phyloP scores from a whole-genome alignment of 1,140 invertebrate genomes.

The Uloborus diversus region DNA sequence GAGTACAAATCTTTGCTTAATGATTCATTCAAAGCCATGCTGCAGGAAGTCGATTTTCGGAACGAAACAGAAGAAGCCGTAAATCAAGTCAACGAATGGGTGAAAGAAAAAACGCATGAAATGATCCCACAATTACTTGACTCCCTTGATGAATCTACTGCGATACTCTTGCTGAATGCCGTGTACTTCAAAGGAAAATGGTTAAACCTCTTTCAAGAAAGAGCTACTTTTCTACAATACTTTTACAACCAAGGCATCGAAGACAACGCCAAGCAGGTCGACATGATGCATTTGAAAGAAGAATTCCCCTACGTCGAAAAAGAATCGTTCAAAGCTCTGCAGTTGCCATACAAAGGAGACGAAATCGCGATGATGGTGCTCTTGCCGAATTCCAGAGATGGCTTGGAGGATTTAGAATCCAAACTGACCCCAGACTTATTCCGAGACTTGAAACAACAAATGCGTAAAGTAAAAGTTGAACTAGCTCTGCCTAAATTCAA shows the following conservation, averaged over 20 bases:
- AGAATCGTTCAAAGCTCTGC: conserved; percentile 72
- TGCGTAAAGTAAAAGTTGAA: conserved; percentile 66
- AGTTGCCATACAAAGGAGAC: conserved; percentile 75
- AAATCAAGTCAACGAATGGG: conserved; percentile 75
- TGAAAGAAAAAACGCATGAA: conserved; percentile 71
- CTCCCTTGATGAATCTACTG: conserved; percentile 66
- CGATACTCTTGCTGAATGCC: conserved; percentile 78
- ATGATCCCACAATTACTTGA: conserved; percentile 74
- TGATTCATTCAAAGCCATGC: not conserved
- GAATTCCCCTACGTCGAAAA: conserved; percentile 71
- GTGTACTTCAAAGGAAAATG: conserved; percentile 63
- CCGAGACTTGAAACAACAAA: not conserved
- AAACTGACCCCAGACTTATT: not conserved
- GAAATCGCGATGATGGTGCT: conserved; percentile 63
- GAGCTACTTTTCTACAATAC: conserved; percentile 15
- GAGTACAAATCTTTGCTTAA: not conserved
- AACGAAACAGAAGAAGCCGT: conserved; percentile 63
- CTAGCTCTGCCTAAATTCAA: conserved; percentile 81
- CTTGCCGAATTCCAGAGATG: conserved; percentile 59
- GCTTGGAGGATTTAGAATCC: conserved; percentile 33
- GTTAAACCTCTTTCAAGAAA: conserved; percentile 48
- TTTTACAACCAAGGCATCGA: conserved; percentile 64
- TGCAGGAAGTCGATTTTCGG: not conserved
- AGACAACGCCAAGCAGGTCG: conserved; percentile 77
- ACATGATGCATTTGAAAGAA: conserved; percentile 86